Base-by-base conservation (phyloP, 2,888 invertebrate genomes). In the Chorisops tibialis region DNA sequence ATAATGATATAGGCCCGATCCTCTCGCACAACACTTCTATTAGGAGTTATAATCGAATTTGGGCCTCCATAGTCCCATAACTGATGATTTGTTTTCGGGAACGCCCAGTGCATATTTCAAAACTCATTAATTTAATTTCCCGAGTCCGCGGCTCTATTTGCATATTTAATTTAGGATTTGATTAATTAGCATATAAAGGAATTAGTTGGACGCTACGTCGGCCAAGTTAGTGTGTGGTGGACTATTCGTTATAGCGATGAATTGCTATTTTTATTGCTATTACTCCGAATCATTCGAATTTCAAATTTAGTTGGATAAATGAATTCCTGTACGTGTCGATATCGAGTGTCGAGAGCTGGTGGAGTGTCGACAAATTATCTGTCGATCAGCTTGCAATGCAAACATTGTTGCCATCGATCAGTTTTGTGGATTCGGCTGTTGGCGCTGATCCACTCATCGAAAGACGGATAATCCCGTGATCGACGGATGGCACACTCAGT, bases 121-220 rank as follows among this genome's bases (percentile, higher is more conserved):
- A 64, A 64, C 61, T 64, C 64, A 64, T 64, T 64, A 61, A 64
- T 64, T 64, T 64, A 61, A 64, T 64, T 64, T 63, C 45, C 56
- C 58, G 43, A 45, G 51, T 61, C 58, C 37, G 49, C 35, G 59
- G 61, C 39, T 63, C 63, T 63, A 63, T 63, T 63, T 63, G 58
- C 61, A 63, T 63, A 63, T 63, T 63, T 63, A 63, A 63, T 63
- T 63, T 61, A 56, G 47, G 38, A 51, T 63, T 63, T 59, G 56
- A 56, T 56, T 56, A 56, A 56, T 56, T 45, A 39, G 54, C 54
- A 54, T 56, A 56, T 56, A 56, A 56, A 56, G 12, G 56, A 56
- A 56, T 56, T 56, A 56, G 56, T 18, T 56, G 45, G 43, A 24
- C 43, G 41, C 22, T 41, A 54, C 43, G 41, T 41, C 41, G 54